Base-by-base conservation (phyloP, 2,888 invertebrate species). In the Pollenia labialis region DNA sequence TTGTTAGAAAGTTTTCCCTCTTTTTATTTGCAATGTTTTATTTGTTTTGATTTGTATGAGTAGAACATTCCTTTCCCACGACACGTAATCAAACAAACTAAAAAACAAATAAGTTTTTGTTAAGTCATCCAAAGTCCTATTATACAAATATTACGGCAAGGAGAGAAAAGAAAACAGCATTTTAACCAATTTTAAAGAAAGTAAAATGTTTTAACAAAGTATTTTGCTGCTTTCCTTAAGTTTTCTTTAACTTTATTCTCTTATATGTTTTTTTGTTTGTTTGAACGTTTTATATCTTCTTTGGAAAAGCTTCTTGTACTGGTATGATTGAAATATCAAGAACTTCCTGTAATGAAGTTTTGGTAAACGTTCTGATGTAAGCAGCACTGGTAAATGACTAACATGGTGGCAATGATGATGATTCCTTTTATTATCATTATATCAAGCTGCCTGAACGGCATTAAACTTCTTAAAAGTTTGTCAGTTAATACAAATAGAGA, bases 41-140 rank as follows among this genome's bases (percentile, higher is more conserved):
- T 62, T 54, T 44, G 32, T 68, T 80, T 62, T 54, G 60, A 48
- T 81, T 80, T 62, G 50, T 60, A 10, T 50, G 23, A 4, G 32
- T 48, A 46, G 16, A 23, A 66, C 11, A 12, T 66, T 16, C 16
- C 58, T 81, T 76, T 81, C 54, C 64, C 68, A 77, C 68, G 77
- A 85, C 81, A 85, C 85, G 85, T 85, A 85, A 85, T 81, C 81
- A 85, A 85, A 85, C 76, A 74, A 85, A 76, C 62, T 72, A 1
- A 72, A 48, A 69, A 81, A 72, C 14, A 82, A 76, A 80, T 50
- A 86, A 86, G 56, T 86, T 86, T 72, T 81, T 81, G 75, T 68
- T 72, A 82, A 83, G 76, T 83, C 86, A 86, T 86, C 80, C 76
- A 71, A 83, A 76, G 83, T 76, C 83, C 83, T 86, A 81, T 86